phyloP scores from a whole-genome alignment of 2,888 invertebrate species.

The Callimorpha dominula region DNA sequence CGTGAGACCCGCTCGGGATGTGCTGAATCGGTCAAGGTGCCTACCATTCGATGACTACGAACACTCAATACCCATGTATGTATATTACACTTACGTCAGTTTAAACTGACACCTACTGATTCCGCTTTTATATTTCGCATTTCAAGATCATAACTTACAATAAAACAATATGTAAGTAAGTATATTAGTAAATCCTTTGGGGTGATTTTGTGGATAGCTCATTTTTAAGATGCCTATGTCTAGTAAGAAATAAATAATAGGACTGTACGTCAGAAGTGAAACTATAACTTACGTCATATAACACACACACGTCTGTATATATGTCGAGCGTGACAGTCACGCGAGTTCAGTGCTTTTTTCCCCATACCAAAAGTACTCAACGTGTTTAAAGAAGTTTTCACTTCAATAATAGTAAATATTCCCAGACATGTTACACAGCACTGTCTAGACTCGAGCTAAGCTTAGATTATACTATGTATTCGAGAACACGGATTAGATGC shows the following conservation, averaged over 20 bases:
- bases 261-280: no score
- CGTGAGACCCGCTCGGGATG: constrained; percentile 67
- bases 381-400: no score
- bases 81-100: not conserved
- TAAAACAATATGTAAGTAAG: not conserved
- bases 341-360: no score
- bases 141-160: constrained; percentile 6
- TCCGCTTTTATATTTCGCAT: not conserved
- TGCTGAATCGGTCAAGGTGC: constrained; percentile 79
- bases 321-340: no score
- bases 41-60: constrained; percentile 46
- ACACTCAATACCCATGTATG: constrained; percentile 44
- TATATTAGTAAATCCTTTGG: no score
- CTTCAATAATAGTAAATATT: not conserved
- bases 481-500: no score
- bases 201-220: not conserved
- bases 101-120: constrained; percentile 6
- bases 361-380: no score
- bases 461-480: no score
- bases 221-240: not conserved
- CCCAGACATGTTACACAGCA: not conserved
- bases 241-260: not conserved
- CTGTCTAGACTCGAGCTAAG: no score
- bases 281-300: no score
- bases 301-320: no score